Evolutionary conservation across 2,888 invertebrate genomes (phyloP).

Genomic region (Philonicus albiceps): DNA sequence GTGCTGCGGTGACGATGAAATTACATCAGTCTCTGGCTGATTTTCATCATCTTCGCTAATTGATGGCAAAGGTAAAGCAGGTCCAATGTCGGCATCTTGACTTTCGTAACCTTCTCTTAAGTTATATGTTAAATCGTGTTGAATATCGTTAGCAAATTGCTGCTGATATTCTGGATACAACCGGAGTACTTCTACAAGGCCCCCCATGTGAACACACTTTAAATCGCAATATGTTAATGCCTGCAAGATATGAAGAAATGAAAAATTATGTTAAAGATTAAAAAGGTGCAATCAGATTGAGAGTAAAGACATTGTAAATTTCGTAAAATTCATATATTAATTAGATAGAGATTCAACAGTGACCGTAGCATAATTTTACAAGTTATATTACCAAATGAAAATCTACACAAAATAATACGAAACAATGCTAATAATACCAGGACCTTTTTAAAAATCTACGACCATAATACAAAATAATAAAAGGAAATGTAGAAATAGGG

Average conservation of each 20-base stretch:
- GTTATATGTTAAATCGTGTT: constrained; percentile 94
- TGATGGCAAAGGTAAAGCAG: constrained; percentile 77
- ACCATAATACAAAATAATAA: too few relatives aligned
- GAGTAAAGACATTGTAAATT: too few relatives aligned
- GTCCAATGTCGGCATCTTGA: constrained; percentile 67
- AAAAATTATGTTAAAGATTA: neutral
- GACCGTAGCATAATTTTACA: too few relatives aligned
- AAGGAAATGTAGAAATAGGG: too few relatives aligned
- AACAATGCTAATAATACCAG: too few relatives aligned
- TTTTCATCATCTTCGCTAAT: constrained; percentile 97
- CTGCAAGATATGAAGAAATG: constrained; percentile 57
- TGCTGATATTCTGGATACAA: constrained; percentile 95
- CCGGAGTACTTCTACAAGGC: constrained; percentile 86
- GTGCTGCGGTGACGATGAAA: neutral
- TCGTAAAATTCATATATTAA: too few relatives aligned
- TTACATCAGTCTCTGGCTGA: constrained; percentile 72
- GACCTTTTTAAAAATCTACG: too few relatives aligned
- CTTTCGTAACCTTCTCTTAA: constrained; percentile 91
- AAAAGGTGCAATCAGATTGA: too few relatives aligned
- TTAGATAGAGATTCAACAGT: too few relatives aligned
- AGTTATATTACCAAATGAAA: too few relatives aligned
- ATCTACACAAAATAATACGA: too few relatives aligned
- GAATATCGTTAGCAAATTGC: constrained; percentile 92
- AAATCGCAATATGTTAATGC: constrained; percentile 96
- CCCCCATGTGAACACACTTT: constrained; percentile 91